Conservation (phyloP, 2,113 vertebrate species). For the Anguilla japonica region DNA sequence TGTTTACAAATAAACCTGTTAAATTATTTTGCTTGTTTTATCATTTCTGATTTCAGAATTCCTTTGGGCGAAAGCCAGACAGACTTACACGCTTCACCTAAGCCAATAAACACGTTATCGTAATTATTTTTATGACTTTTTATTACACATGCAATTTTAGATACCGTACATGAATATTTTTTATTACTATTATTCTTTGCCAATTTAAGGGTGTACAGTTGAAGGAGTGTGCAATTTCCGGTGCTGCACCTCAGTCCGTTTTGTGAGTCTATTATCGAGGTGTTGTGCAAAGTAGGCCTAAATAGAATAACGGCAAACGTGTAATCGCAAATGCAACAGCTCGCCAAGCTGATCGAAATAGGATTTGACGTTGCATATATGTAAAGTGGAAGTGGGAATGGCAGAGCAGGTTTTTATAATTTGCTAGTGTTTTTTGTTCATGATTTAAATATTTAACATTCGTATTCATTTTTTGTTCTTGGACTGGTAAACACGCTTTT, state of each 20-base stretch:
- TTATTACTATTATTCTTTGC: too few species aligned
- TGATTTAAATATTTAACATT: neutral
- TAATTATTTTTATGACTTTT: neutral
- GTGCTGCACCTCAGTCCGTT: neutral
- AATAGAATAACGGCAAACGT: neutral
- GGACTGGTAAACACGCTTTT: neutral
- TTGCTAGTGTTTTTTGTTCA: neutral
- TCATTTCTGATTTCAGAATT: slow-evolving; percentile 48
- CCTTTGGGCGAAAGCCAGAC: slow-evolving; percentile 5
- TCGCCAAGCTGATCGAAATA: neutral
- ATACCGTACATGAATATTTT: neutral
- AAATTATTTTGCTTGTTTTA: slow-evolving; percentile 60
- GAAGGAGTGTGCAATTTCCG: neutral
- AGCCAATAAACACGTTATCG: neutral
- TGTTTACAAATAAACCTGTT: slow-evolving; percentile 97
- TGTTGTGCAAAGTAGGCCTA: neutral
- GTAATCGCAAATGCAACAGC: neutral
- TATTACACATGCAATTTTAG: neutral
- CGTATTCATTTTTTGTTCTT: neutral
- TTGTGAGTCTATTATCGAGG: neutral
- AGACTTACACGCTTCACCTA: neutral
- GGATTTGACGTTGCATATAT: neutral
- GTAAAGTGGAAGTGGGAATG: neutral
- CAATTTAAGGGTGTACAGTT: neutral
- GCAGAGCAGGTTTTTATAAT: neutral